These are phyloP conservation scores for Cephus pygmeus DNA, from an alignment of 2,888 invertebrate genomes.

Conservation along the genomic window DNA sequence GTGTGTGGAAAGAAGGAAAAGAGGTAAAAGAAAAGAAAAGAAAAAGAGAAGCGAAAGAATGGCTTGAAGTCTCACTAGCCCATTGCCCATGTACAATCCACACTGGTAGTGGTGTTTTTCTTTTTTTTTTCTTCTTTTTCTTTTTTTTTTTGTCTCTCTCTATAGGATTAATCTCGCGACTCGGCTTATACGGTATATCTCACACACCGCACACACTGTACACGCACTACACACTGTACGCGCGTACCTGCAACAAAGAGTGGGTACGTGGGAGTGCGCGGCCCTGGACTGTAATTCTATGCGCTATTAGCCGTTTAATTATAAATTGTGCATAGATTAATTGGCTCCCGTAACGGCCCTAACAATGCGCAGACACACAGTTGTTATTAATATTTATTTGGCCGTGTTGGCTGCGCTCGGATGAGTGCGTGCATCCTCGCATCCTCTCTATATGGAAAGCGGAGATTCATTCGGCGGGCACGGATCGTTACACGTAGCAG, in stretches of 20 bases:
- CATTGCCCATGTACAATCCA: neutral
- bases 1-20: constrained; percentile 30
- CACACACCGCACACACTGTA: neutral
- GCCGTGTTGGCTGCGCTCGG: constrained; percentile 15
- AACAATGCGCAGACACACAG: constrained; percentile 51
- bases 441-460: neutral
- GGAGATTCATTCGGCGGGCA: neutral
- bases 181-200: neutral
- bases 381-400: constrained; percentile 58
- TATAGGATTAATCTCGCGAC: constrained; percentile 2
- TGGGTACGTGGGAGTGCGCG: constrained; percentile 59
- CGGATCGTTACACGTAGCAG: neutral
- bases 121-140: constrained; percentile 14
- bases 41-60: constrained; percentile 6
- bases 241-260: neutral
- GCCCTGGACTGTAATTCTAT: constrained; percentile 63
- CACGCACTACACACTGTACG: neutral
- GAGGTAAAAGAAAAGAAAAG: constrained; percentile 13
- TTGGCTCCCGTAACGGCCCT: constrained; percentile 62
- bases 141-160: constrained; percentile 22
- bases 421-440: neutral
- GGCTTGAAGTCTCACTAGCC: constrained; percentile 2
- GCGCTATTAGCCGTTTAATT: constrained; percentile 65
- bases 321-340: constrained; percentile 66
- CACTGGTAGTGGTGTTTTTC: neutral